Base-by-base conservation (phyloP, 2,888 invertebrate genomes). In the Clunio marinus region DNA sequence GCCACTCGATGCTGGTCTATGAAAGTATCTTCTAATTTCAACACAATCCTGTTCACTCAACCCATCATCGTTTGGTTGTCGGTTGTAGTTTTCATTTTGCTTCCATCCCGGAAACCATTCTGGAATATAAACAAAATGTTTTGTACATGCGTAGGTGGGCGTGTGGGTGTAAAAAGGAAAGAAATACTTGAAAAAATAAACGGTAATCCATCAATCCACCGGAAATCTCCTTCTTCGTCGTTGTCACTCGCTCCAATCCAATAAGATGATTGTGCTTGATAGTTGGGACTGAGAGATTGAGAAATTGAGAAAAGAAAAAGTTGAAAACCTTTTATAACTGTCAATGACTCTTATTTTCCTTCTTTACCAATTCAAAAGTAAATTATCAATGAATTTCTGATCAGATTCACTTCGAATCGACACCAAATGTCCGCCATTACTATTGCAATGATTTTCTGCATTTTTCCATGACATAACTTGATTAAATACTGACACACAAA, bases 21-120 rank as follows among this genome's bases (percentile, higher is more conserved):
- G 83, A 75, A 88, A 90, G 71, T 83, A 81, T 57, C 87, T 80
- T 7, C 91, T 79, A 5, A 88, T 82, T 76, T 92, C 91, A 69
- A 91, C 88, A 77, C 91, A 92, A 78, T 91, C 90, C 76, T 91
- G 89, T 3, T 86, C 85, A 22, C 89, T 88, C 10, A 89, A 83
- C 0, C 90, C 90, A 74, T 91, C 91, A 75, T 91, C 91, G 75
- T 89, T 91, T 0, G 91, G 91, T 75, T 91, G 91, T 51, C 81
- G 79, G 73, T 84, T 84, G 73, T 83, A 84, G 71, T 85, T 80
- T 57, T 84, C 84, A 76, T 86, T 86, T 72, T 86, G 84, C 2
- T 84, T 80, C 88, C 89, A 91, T 0, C 91, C 91, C 2, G 88
- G 87, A 76, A 91, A 91, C 91, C 91, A 92, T 77, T 91, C 91